Base-by-base conservation (phyloP, 2,113 vertebrate species). In the Hippopotamus amphibius region DNA sequence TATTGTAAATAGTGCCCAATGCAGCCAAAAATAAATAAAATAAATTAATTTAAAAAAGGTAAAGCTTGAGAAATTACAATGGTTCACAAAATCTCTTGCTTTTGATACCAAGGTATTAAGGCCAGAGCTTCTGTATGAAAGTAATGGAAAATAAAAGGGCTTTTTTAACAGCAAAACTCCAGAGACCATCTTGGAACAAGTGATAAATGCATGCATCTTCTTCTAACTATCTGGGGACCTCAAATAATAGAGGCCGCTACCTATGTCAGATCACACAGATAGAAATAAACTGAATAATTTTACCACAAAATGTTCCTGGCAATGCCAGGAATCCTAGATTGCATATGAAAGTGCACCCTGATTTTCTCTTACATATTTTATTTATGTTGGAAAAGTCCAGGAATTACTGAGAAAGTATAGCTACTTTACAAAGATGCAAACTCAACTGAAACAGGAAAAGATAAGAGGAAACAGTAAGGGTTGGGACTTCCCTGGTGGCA, bases 391-490 rank as follows among this genome's bases (percentile, higher is more conserved):
- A 55, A 19, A 82, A 86, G 21, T 66, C 21, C 80, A 89, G 53
- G 24, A 66, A 79, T 65, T 81, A 89, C 13, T 83, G 46, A 96
- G 53, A 93, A 94, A 92, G 41, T 33, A 30, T 7, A 82, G 72
- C 26, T 65, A 69, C 26, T 43, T 0, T 33, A 87, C 48, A 93
- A 86, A 83, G 61, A 90, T 28, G 8, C 3, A 50, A 89, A 87
- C 43, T 87, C 19, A 30, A 87, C 2, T 63, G 33, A 57, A 68
- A 65, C 85, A 81, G 55, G 37, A 28, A 81, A 86, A 65, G 68
- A 71, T 7, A 68, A 55, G 24, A 71, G 17, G 77, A 6, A 41
- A 83, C 55, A 41, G 11, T 30, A 76, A 81, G 30, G 66, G 0
- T 6, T 22, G 24, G 37, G 37, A 37, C 37, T 37, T 37, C 37